phyloP scores from a whole-genome alignment of 2,797 vertebrate genomes.

The Xenops minutus region DNA sequence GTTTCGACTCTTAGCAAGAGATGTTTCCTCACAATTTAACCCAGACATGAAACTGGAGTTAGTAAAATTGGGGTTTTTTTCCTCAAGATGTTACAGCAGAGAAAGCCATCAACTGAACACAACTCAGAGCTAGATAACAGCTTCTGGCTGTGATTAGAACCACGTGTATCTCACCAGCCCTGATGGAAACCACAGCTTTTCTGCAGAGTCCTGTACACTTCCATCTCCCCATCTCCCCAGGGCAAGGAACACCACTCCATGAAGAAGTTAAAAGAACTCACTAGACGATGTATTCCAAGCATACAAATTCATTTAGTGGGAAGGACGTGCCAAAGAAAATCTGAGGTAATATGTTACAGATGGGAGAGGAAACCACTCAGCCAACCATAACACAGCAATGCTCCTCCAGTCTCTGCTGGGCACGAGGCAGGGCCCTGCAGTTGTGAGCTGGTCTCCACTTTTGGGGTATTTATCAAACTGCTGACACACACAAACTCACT shows the following conservation, averaged over 20 bases:
- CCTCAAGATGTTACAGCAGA: not conserved
- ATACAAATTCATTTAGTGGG: slow-evolving; percentile 19
- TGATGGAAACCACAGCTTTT: not conserved
- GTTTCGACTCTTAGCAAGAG: not conserved
- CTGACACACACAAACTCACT: not conserved
- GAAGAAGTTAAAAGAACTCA: slow-evolving; percentile 43
- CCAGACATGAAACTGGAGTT: not conserved
- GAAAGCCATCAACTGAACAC: not conserved
- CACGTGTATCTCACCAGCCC: not conserved
- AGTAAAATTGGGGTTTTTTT: not conserved
- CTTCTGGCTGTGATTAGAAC: not conserved
- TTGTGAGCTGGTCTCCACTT: not conserved
- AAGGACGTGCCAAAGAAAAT: slow-evolving; percentile 52
- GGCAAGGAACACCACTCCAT: not conserved
- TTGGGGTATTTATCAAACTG: not conserved
- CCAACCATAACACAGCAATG: slow-evolving; percentile 39
- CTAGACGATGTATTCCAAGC: slow-evolving; percentile 4
- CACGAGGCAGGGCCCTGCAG: not conserved
- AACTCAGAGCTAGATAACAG: not conserved
- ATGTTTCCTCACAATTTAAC: not conserved
- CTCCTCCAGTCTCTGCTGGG: slow-evolving; percentile 8
- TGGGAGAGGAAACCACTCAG: slow-evolving; percentile 36
- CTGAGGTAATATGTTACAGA: slow-evolving; percentile 33
- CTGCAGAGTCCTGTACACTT: not conserved
- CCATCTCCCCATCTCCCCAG: not conserved